Evolutionary conservation across 2,113 vertebrate species (phyloP).

Genomic region (Bufo gargarizans): DNA sequence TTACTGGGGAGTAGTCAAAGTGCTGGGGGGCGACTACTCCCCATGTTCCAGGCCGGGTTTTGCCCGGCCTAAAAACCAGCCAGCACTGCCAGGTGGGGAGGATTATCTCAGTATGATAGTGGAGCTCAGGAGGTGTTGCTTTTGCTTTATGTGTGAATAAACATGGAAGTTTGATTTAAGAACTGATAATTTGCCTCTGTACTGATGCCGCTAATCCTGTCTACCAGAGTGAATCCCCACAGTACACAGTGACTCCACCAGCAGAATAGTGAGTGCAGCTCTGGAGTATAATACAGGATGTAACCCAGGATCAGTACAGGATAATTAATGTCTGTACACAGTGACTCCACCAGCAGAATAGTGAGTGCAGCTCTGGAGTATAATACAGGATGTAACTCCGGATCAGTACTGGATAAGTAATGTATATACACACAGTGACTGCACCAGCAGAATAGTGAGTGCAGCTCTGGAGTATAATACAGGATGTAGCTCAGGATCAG

Average conservation of each 20-base stretch:
- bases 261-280: slow-evolving; percentile 1
- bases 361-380: not conserved
- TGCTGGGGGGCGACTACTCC: too few relatives aligned
- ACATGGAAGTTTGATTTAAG: too few relatives aligned
- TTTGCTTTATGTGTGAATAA: too few relatives aligned
- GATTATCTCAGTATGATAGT: too few relatives aligned
- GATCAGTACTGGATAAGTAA: not conserved
- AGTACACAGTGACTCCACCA: not conserved
- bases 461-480: not conserved
- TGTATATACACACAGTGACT: slow-evolving; percentile 5
- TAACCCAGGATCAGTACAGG: not conserved
- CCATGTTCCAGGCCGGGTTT: too few relatives aligned
- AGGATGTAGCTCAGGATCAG: not conserved
- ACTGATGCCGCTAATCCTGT: too few relatives aligned
- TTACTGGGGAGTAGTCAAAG: too few relatives aligned
- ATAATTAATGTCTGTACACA: slow-evolving; percentile 4
- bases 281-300: not conserved
- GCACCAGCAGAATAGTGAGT: not conserved
- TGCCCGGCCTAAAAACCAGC: too few relatives aligned
- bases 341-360: not conserved
- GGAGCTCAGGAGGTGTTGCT: too few relatives aligned
- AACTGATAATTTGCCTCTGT: too few relatives aligned
- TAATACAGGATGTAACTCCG: not conserved
- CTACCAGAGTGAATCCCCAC: too few relatives aligned
- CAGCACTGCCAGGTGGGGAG: too few relatives aligned